Base-by-base conservation (phyloP, 2,888 invertebrate genomes). In the Odontothrips loti region DNA sequence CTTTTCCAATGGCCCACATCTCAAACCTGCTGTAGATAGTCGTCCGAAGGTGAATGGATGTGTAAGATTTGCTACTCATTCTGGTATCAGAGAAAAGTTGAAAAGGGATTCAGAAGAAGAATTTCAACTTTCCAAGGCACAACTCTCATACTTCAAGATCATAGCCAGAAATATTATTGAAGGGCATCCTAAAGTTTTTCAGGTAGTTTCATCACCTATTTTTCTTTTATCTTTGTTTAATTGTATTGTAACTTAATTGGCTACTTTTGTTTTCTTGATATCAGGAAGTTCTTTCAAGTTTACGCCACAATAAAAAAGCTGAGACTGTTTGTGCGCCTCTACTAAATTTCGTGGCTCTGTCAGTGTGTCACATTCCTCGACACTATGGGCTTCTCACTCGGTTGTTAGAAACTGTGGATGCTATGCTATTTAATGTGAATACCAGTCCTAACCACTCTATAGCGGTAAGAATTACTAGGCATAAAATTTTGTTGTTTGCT, bases 21-120 rank as follows among this genome's bases (percentile, higher is more conserved):
- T 75, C 0, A 27, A 23, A 23, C 27, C 68, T 10, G 27, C 23
- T 12, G 10, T 27, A 27, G 68, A 75, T 27, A 75, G 23, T 27
- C 23, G 27, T 10, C 10, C 68, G 9, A 75, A 75, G 68, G 12
- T 75, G 1, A 75, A 75, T 75, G 68, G 68, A 0, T 10, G 68
- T 23, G 68, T 75, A 23, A 75, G 23, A 27, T 75, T 27, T 75
- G 23, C 23, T 12, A 8, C 9, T 4, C 27, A 23, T 27, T 27
- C n/a, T 75, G 27, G 10, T 9, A 27, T 75, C 68, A 23, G 68
- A 75, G 68, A 75, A 27, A 75, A 75, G 68, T 27, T 75, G 12
- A 75, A 75, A 75, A 23, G 68, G 27, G 27, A 75, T 27, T 75
- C 68, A 27, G 68, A 75, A 27, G 68, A 75, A 27, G 68, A 75